A percentile compares a stretch with the other conserved stretches of the same genome.
These are phyloP conservation scores for Drosophila subpulchrella DNA, from an alignment of 1,140 invertebrate genomes.

Conservation along the genomic window DNA sequence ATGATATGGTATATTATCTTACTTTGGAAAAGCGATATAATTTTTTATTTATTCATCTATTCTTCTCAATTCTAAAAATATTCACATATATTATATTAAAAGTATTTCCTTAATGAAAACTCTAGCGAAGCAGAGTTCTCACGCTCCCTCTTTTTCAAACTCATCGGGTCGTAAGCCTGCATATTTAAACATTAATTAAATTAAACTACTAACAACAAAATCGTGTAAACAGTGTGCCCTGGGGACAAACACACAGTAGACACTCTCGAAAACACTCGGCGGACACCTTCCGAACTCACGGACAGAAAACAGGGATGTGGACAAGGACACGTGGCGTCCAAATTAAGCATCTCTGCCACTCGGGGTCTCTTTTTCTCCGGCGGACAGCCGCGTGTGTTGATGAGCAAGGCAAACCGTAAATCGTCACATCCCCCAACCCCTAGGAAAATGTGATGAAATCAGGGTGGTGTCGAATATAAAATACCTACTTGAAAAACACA, in stretches of 20 bases:
- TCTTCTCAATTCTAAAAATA: too few relatives aligned
- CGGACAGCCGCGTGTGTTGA: constrained; percentile 68
- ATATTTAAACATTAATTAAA: constrained; percentile 77
- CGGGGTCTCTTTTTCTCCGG: constrained; percentile 6
- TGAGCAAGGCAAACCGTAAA: constrained; percentile 77
- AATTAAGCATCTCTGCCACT: constrained; percentile 67
- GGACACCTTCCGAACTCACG: constrained; percentile 54
- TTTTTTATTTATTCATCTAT: too few relatives aligned
- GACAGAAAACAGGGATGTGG: constrained; percentile 5
- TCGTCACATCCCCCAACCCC: constrained; percentile 56
- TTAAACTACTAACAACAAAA: constrained; percentile 76
- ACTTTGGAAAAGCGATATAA: too few relatives aligned
- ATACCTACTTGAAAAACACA: neutral
- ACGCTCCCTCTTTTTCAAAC: constrained; percentile 25
- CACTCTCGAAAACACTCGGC: constrained; percentile 22
- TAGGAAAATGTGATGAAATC: neutral
- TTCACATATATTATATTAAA: too few relatives aligned
- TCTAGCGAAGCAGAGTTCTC: constrained; percentile 31
- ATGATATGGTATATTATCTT: too few relatives aligned
- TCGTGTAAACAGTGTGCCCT: constrained; percentile 63
- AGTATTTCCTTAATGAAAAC: too few relatives aligned
- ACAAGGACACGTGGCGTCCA: constrained; percentile 64
- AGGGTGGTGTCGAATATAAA: neutral
- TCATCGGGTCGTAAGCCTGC: constrained; percentile 30
- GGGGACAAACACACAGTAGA: constrained; percentile 31